phyloP scores from a whole-genome alignment of 1,140 invertebrate species.

The Cydia splendana region DNA sequence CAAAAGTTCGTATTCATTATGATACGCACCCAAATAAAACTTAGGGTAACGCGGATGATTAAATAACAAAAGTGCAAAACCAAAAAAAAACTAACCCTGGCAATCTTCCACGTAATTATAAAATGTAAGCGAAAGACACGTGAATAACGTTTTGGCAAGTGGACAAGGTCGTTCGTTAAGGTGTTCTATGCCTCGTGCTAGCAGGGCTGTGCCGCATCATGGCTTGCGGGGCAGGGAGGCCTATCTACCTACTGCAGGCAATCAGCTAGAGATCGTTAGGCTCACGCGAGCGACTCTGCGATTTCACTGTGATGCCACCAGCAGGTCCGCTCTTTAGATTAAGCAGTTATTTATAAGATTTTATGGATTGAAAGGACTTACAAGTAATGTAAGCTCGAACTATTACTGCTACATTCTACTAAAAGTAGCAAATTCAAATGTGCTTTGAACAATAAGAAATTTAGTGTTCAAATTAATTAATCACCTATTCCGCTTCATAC shows the following conservation, averaged over 20 bases:
- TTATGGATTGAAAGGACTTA: too few species aligned
- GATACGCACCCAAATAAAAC: too few species aligned
- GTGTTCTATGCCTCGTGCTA: background rate
- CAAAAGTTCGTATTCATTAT: too few species aligned
- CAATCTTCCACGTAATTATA: slow-evolving; percentile 1
- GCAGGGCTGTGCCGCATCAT: background rate
- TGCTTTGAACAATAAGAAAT: too few species aligned
- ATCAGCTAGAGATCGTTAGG: slow-evolving; percentile 35
- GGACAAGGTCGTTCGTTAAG: slow-evolving; percentile 11
- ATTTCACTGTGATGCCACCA: background rate
- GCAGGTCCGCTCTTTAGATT: background rate
- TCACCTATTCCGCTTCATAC: too few species aligned
- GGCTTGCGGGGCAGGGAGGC: background rate
- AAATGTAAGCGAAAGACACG: background rate
- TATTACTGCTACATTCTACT: too few species aligned
- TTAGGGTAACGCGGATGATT: too few species aligned
- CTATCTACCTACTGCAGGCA: slow-evolving; percentile 26
- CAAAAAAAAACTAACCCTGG: background rate
- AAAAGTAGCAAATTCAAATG: too few species aligned
- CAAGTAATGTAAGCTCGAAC: too few species aligned
- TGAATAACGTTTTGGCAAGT: slow-evolving; percentile 15
- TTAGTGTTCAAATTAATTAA: too few species aligned
- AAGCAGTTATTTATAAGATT: background rate
- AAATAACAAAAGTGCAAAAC: background rate
- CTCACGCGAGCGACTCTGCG: slow-evolving; percentile 37